Base-by-base conservation (phyloP, 1,140 invertebrate genomes). In the Chelonus insularis region DNA sequence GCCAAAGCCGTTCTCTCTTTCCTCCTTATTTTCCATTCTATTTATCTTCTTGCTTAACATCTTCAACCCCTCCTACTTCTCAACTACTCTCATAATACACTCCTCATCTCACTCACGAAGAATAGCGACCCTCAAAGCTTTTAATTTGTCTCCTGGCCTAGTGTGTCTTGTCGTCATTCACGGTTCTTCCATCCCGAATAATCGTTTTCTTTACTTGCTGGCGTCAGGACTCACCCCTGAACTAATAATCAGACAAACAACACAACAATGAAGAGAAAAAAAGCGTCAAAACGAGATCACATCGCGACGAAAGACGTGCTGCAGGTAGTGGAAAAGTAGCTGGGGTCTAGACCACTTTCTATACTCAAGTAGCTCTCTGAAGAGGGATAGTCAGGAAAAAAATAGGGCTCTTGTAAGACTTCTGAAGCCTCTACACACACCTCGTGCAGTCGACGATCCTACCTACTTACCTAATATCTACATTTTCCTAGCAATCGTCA, bases 351-450 rank as follows among this genome's bases (percentile, higher is more conserved):
- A 37, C 36, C 36, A 37, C 36, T 37, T 37, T 12, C 36, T n/a
- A 37, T 37, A 12, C 9, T 14, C 9, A 45, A 45, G 51, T 18
- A 43, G 34, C 20, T 25, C 48, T n/a, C 25, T 14, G 34, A 39
- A 60, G 61, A 21, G 39, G 18, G 36, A 21, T 14, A 57, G 25
- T 23, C 56, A 60, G 51, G 54, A 57, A 60, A 59, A 60, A 52
- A 48, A 41, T 41, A 47, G 47, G 32, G 41, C 57, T 57, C 25
- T 64, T 48, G 32, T 66, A 64, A 29, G 68, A 65, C 64, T 69
- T 69, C 68, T 16, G 68, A 69, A 69, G 68, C 68, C 68, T 66
- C 62, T 66, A 47, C 36, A 37, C 45, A 36, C 9, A 23, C 54
- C 47, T 43, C 60, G 41, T 57, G 55, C 39, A 36, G 37, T 57